Evolutionary conservation across 2,888 invertebrate species (phyloP).

Genomic region (Hydraecia micacea): DNA sequence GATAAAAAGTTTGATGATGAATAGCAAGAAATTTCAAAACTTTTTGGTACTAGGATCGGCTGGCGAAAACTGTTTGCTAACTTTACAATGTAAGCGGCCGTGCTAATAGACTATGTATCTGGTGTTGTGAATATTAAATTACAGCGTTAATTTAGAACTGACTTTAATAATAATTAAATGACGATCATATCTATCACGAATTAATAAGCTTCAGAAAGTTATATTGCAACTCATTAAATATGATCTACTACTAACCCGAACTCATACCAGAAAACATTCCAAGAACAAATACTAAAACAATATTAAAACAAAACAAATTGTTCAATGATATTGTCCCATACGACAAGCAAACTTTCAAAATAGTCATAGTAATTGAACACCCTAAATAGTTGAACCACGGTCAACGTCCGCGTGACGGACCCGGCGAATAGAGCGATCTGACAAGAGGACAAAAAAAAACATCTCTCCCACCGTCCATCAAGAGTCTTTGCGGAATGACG

Average conservation of each 20-base stretch:
- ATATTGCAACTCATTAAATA: constrained; percentile 29
- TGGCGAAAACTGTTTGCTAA: constrained; percentile 56
- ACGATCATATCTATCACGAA: neutral
- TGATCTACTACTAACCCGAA: constrained; percentile 18
- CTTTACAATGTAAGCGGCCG: constrained; percentile 42
- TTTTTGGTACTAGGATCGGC: constrained; percentile 59
- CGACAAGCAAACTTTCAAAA: constrained; percentile 31
- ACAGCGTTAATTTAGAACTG: constrained; percentile 26
- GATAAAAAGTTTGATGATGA: constrained; percentile 52
- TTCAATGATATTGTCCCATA: neutral
- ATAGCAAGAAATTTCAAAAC: constrained; percentile 51
- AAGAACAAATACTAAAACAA: constrained; percentile 26
- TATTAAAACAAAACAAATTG: constrained; percentile 1
- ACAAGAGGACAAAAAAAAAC: constrained; percentile 85
- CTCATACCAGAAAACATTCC: constrained; percentile 18
- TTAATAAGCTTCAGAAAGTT: constrained; percentile 30
- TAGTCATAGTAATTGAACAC: constrained; percentile 77
- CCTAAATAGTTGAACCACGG: constrained; percentile 84
- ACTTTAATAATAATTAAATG: constrained; percentile 29
- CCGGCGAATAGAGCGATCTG: constrained; percentile 82
- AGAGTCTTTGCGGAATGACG: constrained; percentile 82
- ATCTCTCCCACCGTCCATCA: constrained; percentile 77
- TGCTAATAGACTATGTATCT: constrained; percentile 59
- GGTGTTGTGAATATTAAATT: constrained; percentile 40
- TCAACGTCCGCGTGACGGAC: constrained; percentile 86